Percentiles rank a stretch among this genome's conserved stretches.
Conservation (phyloP, 2,113 vertebrate species). For the Triplophysa rosa region DNA sequence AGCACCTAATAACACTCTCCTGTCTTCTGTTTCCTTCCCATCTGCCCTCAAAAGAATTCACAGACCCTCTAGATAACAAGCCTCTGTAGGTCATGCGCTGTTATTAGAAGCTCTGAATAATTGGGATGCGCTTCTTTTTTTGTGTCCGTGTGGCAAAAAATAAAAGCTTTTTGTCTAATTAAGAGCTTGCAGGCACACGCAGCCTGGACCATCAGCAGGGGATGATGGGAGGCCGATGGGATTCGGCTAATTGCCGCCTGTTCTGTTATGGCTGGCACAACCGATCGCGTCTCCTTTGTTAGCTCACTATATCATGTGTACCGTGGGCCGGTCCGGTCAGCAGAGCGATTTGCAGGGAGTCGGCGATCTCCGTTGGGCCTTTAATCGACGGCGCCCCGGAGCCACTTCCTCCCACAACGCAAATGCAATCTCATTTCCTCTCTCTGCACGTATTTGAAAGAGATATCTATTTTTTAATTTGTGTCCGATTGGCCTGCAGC, state of each 20-base stretch:
- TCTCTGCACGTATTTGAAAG: constrained; percentile 33
- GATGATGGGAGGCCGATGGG: constrained; percentile 55
- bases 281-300: constrained; percentile 60
- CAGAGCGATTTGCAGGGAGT: constrained; percentile 1
- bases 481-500: constrained; percentile 2
- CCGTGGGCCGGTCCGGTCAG: constrained; percentile 44
- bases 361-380: constrained; percentile 37
- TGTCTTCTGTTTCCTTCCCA: not conserved
- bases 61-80: constrained; percentile 4
- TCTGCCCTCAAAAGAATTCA: constrained; percentile 16
- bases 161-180: constrained; percentile 61
- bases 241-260: constrained; percentile 64
- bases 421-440: constrained; percentile 44
- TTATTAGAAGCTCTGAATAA: constrained; percentile 57
- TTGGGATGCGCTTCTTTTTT: constrained; percentile 56
- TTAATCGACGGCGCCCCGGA: constrained; percentile 40
- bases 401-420: constrained; percentile 40
- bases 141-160: constrained; percentile 41
- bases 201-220: constrained; percentile 61
- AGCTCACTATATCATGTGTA: constrained; percentile 44
- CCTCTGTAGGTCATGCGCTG: constrained; percentile 52
- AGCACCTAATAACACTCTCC: not conserved
- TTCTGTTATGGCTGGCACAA: constrained; percentile 53
- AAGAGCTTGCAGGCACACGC: constrained; percentile 56
- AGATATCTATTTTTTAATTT: constrained; percentile 24